Base-by-base conservation (phyloP, 2,113 vertebrate genomes). In the Fulica atra region DNA sequence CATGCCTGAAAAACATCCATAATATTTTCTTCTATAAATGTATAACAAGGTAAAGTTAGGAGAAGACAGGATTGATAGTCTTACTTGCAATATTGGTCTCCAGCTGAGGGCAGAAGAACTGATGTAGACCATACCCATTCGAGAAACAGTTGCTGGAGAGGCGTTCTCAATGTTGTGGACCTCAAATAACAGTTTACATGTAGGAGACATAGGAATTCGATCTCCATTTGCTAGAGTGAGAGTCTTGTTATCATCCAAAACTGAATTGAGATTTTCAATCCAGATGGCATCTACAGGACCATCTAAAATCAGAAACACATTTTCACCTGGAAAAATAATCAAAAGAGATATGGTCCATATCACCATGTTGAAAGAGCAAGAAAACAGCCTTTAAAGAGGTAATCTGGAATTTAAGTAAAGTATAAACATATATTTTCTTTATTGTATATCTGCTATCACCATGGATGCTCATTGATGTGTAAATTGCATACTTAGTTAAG, bases 211-310 rank as follows among this genome's bases (percentile, higher is more conserved):
- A n/a, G 98, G 98, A 83, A 98, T 98, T 56, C 98, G 91, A 66
- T 98, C 98, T 46, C 98, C 98, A 25, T 98, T 98, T 53, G 98
- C 98, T 68, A 98, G 84, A 5, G 98, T 98, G 46, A 98, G 98
- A 0, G 98, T 98, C 89, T 98, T 98, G 81, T 98, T 98, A 82
- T 98, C 98, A 19, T 98, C 98, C 82, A 98, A 93, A 95, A 98
- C 98, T 2, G 98, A 98, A 95, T 98, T 98, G 87, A 98, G 96
- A 94, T 98, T 98, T 94, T 98, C 98, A 51, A 98, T 98, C 98
- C 98, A 98, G 89, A 98, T 98, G 65, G 98, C 98, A 88, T 98
- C 98, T 35, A 98, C 98, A 7, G 98, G 98, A 33, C 98, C 98
- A 82, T 98, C 98, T 89, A 98, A 96, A 93, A 98, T 70, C 42